Base-by-base conservation (phyloP, 2,888 invertebrate genomes). In the Eupithecia abbreviata region DNA sequence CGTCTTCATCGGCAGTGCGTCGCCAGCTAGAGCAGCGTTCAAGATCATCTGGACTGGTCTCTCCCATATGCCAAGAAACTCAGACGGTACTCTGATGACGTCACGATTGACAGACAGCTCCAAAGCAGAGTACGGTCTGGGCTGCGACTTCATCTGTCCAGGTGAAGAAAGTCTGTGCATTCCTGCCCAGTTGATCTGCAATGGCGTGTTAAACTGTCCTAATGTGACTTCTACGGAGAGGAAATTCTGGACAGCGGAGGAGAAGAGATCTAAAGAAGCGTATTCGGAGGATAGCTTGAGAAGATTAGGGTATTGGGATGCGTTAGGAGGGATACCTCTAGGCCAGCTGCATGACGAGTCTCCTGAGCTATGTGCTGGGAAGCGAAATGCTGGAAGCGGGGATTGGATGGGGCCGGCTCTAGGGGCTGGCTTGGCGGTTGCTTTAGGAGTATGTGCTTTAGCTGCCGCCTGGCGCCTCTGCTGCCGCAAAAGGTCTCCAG, bases 31-130 rank as follows among this genome's bases (percentile, higher is more conserved):
- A 77, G 98, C 98, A 12, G 97, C 98, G 13, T 98, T 98, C 87
- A 98, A 98, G 88, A 97, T 98, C 55, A 98, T 97, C 15, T 98
- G 98, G 98, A 98, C 98, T 3, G 98, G 98, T 84, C 95, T 98
- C 65, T 98, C 97, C 87, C 98, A 98, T 90, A 93, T 98, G 83
- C 98, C 98, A 0, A 96, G 98, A 82, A 98, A 98, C 90, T 96
- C 97, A 41, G 97, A 98, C 82, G 98, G 98, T 0, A 96, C 97
- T 43, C 90, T 97, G 58, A 97, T 97, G 95, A 97, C 97, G 0
- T 97, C 98, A 51, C 96, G 97, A 80, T 91, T 98, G 72, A 97
- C 96, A 51, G 97, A 97, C 85, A 96, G 96, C 74, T 95, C 93
- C 55, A 86, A 88, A 7, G 91, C 92, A 75, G 94, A 93, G 72